Conservation (phyloP, 2,888 invertebrate genomes). For the Aphidoletes aphidimyza region DNA sequence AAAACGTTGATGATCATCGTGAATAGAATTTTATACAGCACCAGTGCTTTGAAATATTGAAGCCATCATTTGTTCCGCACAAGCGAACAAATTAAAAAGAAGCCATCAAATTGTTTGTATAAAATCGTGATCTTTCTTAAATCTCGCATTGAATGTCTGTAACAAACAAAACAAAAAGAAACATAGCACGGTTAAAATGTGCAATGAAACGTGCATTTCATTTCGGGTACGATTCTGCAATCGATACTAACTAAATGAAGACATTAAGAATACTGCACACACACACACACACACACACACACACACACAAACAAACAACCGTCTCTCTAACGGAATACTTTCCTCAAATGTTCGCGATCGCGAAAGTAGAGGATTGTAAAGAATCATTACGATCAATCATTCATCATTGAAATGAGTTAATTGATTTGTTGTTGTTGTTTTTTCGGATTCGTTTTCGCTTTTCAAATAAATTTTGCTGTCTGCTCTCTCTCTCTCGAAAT, state of each 20-base stretch:
- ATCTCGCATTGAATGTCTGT: background rate
- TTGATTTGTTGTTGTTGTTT: too few species aligned
- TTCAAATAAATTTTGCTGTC: background rate
- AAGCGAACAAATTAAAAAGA: background rate
- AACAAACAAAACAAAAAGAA: background rate
- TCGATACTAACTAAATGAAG: background rate
- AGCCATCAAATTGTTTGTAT: background rate
- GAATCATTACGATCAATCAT: slow-evolving; percentile 43
- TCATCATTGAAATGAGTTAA: background rate
- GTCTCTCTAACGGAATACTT: slow-evolving; percentile 47
- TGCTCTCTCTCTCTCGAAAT: background rate
- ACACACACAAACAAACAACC: background rate
- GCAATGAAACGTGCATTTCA: slow-evolving; percentile 14
- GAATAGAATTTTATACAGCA: background rate
- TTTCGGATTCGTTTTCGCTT: slow-evolving; percentile 24
- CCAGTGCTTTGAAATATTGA: background rate
- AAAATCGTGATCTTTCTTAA: slow-evolving; percentile 9
- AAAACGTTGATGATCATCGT: background rate
- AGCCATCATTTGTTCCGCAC: background rate
- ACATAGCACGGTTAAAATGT: background rate
- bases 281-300: too few species aligned
- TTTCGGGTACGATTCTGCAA: background rate
- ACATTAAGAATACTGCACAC: slow-evolving; percentile 9
- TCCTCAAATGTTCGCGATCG: slow-evolving; percentile 6
- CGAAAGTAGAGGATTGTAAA: background rate